Base-by-base conservation (phyloP, 2,113 vertebrate species). In the Vulpes lagopus region DNA sequence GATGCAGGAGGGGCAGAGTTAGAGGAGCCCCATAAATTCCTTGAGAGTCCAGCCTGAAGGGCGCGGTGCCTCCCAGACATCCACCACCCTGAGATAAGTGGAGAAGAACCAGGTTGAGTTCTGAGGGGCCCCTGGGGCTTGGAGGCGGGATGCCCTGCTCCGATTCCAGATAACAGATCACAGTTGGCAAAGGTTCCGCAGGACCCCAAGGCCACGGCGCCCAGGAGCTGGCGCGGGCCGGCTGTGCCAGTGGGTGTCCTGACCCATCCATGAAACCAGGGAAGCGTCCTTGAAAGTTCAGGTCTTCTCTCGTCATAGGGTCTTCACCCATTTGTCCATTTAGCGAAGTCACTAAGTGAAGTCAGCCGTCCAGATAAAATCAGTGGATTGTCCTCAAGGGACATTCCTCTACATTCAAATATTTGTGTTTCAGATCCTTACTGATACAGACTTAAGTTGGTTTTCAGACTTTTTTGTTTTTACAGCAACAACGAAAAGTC, bases 381-480 rank as follows among this genome's bases (percentile, higher is more conserved):
- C 27, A n/a, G 64, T 23, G 69, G 84, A 67, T 62, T 27, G 17
- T 59, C 64, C 10, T 0, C 20, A 8, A 79, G 27, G 67, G 53
- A 76, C 71, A 3, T 80, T 84, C 49, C 53, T 82, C 64, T 60
- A 3, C 32, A 11, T 35, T 84, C 60, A 94, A 49, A 87, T 76
- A 35, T 22, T 88, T 97, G 96, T 92, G 82, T 38, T 82, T 97
- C 69, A 69, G 59, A 84, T 91, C 64, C 74, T 90, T 59, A 91
- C 17, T 35, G 49, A 92, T 79, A 74, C 8, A 43, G 67, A 76
- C 67, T 95, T 90, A 92, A 8, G 30, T 64, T 94, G 51, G 53
- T 79, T 89, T 96, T n/a, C 27, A 35, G 80, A 59, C 80, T 32
- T 90, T 96, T 96, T 83, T 96, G 43, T 82, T 92, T 55, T 89